Conservation (phyloP, 2,888 invertebrate genomes). For the Gryllus longicercus region DNA sequence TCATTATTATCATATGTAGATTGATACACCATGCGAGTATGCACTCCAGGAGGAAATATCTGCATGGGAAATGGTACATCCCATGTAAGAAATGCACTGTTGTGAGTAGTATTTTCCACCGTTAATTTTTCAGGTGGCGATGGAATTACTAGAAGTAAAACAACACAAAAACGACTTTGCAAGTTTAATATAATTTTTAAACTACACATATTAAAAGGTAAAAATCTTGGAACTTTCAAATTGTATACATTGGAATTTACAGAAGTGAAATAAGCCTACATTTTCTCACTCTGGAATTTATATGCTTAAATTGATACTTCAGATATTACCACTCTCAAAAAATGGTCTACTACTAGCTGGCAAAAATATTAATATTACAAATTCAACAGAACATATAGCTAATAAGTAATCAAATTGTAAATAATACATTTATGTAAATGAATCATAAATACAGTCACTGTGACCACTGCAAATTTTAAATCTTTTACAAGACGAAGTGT, state of each 20-base stretch:
- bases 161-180: constrained; percentile 22
- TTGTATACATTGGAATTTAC: neutral
- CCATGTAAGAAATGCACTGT: constrained; percentile 53
- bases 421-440: no score
- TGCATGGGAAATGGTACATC: constrained; percentile 49
- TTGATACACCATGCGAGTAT: constrained; percentile 53
- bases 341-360: no score
- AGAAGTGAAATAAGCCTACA: neutral
- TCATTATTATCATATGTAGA: constrained; percentile 50
- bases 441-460: no score
- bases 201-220: no score
- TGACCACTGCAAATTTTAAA: no score
- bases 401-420: no score
- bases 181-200: constrained; percentile 18
- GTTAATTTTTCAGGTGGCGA: constrained; percentile 51
- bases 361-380: no score
- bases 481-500: no score
- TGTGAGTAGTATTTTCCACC: constrained; percentile 48
- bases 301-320: no score
- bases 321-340: no score
- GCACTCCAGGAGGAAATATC: constrained; percentile 52
- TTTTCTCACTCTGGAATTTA: neutral
- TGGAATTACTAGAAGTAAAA: constrained; percentile 49
- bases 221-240: neutral
- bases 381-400: no score